Evolutionary conservation across 2,888 invertebrate genomes (phyloP).

Genomic region (Parasteatoda lunata): DNA sequence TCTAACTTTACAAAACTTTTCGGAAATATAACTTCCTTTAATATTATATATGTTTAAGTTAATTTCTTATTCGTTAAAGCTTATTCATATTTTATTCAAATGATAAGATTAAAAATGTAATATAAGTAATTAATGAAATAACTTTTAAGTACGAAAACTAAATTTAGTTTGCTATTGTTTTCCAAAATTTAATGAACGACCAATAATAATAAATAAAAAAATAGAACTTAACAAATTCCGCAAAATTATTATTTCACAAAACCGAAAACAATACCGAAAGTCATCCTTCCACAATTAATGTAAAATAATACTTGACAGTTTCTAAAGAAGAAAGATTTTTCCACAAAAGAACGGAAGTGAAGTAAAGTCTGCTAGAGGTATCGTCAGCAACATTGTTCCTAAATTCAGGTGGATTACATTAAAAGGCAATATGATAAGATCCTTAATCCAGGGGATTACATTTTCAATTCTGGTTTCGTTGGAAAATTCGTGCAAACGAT

Average conservation of each 20-base stretch:
- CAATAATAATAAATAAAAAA: neutral
- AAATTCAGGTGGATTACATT: constrained; percentile 22
- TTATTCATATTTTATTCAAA: too few relatives aligned
- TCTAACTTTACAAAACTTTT: too few relatives aligned
- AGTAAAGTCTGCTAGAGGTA: neutral
- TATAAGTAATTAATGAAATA: too few relatives aligned
- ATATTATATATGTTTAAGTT: too few relatives aligned
- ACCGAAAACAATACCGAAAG: neutral
- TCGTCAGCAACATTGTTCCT: constrained; percentile 9
- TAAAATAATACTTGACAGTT: neutral
- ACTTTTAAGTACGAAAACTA: too few relatives aligned
- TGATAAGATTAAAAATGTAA: too few relatives aligned
- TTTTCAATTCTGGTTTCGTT: constrained; percentile 2
- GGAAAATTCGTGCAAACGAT: constrained; percentile 26
- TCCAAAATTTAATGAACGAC: too few relatives aligned
- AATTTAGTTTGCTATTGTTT: too few relatives aligned
- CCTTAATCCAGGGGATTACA: constrained; percentile 45
- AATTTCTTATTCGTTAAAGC: too few relatives aligned
- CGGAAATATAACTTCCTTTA: too few relatives aligned
- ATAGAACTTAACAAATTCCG: neutral
- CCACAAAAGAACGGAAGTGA: constrained; percentile 11
- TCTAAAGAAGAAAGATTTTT: neutral
- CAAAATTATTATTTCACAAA: neutral
- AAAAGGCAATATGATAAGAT: constrained; percentile 35
- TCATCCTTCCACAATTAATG: neutral